Percentiles rank a stretch among this genome's conserved stretches.
These are phyloP conservation scores for Hydrolagus colliei DNA, from an alignment of 2,797 vertebrate genomes.

Conservation along the genomic window DNA sequence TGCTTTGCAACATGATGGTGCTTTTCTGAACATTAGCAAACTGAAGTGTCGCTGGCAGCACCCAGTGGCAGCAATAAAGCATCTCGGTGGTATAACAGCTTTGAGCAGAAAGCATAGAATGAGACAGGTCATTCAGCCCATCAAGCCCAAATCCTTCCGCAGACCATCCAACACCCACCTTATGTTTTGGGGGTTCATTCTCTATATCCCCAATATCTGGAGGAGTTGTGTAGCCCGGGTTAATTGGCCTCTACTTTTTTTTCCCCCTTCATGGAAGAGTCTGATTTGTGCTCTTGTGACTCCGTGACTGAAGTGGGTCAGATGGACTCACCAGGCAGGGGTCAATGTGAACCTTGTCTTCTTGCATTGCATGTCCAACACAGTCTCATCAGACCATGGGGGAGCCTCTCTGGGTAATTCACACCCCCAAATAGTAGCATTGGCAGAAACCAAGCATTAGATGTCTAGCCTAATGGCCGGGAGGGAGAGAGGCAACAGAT, in stretches of 20 bases:
- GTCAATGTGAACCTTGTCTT: not conserved
- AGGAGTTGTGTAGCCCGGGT: no score
- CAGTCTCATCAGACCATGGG: not conserved
- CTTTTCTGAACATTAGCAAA: not conserved
- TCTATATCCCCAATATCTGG: no score
- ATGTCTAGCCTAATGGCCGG: not conserved
- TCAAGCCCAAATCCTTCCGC: no score
- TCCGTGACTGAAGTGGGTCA: not conserved
- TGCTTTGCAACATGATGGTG: not conserved
- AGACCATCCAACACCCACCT: no score
- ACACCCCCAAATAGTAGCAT: not conserved
- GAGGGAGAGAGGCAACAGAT: not conserved
- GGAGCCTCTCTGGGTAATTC: not conserved
- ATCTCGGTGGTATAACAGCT: no score
- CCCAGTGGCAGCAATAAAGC: not conserved
- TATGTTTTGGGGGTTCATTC: no score
- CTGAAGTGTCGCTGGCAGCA: not conserved
- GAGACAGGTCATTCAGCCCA: no score
- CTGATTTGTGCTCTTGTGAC: not conserved
- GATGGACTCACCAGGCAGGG: not conserved
- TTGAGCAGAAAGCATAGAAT: no score
- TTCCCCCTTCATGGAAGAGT: not conserved
- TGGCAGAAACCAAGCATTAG: not conserved
- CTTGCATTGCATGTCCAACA: not conserved
- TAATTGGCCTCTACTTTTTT: not conserved